Percentiles rank a stretch among this genome's conserved stretches.
Evolutionary conservation across 2,113 vertebrate species (phyloP).

Genomic region (Petrocephalus microphthalmus): DNA sequence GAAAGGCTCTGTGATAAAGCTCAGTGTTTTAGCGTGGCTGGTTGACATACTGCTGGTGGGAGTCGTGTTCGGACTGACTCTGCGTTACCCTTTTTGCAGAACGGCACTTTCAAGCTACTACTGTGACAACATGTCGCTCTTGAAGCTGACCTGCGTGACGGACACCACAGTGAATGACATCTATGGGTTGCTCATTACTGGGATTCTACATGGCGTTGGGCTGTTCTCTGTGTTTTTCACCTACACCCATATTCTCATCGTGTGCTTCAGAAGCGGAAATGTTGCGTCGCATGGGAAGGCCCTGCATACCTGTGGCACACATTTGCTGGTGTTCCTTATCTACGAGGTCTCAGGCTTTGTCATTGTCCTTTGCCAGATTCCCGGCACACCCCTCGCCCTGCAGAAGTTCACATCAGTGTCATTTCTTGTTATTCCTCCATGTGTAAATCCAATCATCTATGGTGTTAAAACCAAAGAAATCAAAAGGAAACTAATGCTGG

Average conservation of each 20-base stretch:
- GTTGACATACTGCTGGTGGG: slow-evolving; percentile 11
- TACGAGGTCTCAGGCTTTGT: slow-evolving; percentile 24
- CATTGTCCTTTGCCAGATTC: slow-evolving; percentile 20
- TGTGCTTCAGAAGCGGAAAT: slow-evolving; percentile 26
- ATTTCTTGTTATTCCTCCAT: slow-evolving; percentile 15
- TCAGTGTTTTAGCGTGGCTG: slow-evolving; percentile 24
- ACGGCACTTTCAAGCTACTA: slow-evolving; percentile 13
- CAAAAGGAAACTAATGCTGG: slow-evolving; percentile 12
- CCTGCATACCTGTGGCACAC: slow-evolving; percentile 29
- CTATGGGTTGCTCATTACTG: slow-evolving; percentile 29
- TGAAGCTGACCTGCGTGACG: slow-evolving; percentile 19
- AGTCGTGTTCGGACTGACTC: slow-evolving; percentile 15
- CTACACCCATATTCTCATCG: slow-evolving; percentile 26
- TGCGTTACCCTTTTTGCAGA: slow-evolving; percentile 24
- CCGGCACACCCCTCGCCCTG: background rate
- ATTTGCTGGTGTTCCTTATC: slow-evolving; percentile 28
- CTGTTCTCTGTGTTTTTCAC: slow-evolving; percentile 22
- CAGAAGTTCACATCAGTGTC: slow-evolving; percentile 17
- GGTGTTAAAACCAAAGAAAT: slow-evolving; percentile 30
- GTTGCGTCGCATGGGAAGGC: slow-evolving; percentile 24
- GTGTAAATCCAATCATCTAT: slow-evolving; percentile 31
- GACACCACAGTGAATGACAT: slow-evolving; percentile 31
- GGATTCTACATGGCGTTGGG: background rate
- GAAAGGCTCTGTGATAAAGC: background rate
- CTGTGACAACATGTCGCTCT: slow-evolving; percentile 23